These are phyloP conservation scores for Penaeus monodon DNA, from an alignment of 2,888 invertebrate species.

Conservation along the genomic window DNA sequence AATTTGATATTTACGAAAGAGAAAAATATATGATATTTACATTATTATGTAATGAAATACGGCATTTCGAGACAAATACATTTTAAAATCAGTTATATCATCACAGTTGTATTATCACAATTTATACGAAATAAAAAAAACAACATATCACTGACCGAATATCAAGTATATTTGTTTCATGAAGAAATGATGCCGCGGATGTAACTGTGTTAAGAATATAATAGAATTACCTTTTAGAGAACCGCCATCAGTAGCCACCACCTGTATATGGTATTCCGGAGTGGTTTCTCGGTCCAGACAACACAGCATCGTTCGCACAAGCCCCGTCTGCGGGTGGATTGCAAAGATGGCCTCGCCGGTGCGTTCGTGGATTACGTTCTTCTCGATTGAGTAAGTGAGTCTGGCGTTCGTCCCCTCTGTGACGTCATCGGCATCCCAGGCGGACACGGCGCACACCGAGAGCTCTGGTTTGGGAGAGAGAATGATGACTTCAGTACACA, in stretches of 20 bases:
- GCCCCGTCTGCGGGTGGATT: slow-evolving; percentile 94
- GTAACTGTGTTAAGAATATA: no score
- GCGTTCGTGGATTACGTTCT: slow-evolving; percentile 96
- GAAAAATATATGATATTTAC: no score
- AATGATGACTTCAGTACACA: background rate
- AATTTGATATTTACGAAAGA: no score
- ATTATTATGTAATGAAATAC: no score
- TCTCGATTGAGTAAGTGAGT: slow-evolving; percentile 71
- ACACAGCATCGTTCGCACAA: slow-evolving; percentile 95
- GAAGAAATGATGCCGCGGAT: no score
- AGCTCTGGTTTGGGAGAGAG: slow-evolving; percentile 5
- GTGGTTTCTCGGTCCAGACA: slow-evolving; percentile 93
- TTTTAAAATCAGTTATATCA: no score
- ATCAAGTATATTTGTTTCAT: no score
- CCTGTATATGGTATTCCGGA: slow-evolving; percentile 96
- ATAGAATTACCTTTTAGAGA: slow-evolving; percentile 82
- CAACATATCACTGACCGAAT: no score
- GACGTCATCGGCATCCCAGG: slow-evolving; percentile 45
- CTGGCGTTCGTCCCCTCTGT: slow-evolving; percentile 40
- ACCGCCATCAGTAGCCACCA: slow-evolving; percentile 94
- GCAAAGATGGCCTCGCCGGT: slow-evolving; percentile 95
- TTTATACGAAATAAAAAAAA: no score
- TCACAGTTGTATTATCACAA: no score
- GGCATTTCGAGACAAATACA: no score
- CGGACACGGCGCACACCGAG: slow-evolving; percentile 34